A percentile compares a stretch with the other conserved stretches of the same genome.
Evolutionary conservation across 2,113 vertebrate species (phyloP).

Genomic region (Brachionichthys hirsutus): DNA sequence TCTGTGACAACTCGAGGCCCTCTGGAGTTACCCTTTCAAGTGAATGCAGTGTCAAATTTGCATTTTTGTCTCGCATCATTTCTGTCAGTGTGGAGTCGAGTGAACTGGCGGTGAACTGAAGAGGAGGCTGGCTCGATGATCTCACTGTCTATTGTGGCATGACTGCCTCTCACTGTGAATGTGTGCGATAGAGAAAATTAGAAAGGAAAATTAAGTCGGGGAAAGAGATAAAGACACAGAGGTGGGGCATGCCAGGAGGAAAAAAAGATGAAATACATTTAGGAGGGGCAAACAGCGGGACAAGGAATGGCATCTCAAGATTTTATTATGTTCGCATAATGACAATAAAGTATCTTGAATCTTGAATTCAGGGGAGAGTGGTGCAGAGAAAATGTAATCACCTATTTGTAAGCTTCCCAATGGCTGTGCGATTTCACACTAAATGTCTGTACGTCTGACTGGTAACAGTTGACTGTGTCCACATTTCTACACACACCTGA

Average conservation of each 20-base stretch:
- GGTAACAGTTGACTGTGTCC: constrained; percentile 55
- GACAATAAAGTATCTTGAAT: too few species aligned
- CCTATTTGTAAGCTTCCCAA: constrained; percentile 33
- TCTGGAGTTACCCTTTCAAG: constrained; percentile 54
- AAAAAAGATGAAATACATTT: constrained; percentile 35
- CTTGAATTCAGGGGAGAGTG: too few species aligned
- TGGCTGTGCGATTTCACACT: constrained; percentile 25
- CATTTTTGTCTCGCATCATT: constrained; percentile 62
- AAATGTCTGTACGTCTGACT: constrained; percentile 48
- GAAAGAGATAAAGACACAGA: constrained; percentile 24
- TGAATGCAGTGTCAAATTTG: constrained; percentile 57
- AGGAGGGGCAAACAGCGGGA: constrained; percentile 13
- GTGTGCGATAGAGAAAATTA: constrained; percentile 40
- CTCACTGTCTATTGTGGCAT: constrained; percentile 38
- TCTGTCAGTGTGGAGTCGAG: constrained; percentile 54
- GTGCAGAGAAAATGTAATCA: constrained; percentile 16
- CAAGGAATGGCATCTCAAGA: constrained; percentile 4
- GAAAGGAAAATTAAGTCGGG: constrained; percentile 43
- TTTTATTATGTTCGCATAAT: too few species aligned
- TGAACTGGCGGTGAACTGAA: constrained; percentile 72
- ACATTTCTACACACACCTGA: constrained; percentile 51
- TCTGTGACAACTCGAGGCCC: constrained; percentile 44
- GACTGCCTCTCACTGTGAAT: constrained; percentile 32
- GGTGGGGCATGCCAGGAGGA: background rate
- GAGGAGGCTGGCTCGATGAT: constrained; percentile 50